These are phyloP conservation scores for Tringa solitaria DNA, from an alignment of 2,113 vertebrate species.

Conservation along the genomic window DNA sequence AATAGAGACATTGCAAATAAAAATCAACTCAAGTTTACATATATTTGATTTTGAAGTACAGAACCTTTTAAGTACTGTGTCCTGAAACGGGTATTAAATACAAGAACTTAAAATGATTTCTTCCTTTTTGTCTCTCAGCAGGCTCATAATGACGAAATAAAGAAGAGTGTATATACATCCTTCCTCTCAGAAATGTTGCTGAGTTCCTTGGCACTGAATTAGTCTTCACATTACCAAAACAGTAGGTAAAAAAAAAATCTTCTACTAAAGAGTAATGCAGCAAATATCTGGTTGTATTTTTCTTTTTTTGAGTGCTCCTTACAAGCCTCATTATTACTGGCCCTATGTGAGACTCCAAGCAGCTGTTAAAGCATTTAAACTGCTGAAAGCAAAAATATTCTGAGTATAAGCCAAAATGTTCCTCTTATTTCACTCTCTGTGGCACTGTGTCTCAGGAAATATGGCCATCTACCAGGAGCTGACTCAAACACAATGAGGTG, in stretches of 20 bases:
- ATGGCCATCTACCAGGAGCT: slow-evolving; percentile 39
- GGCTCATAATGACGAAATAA: not conserved
- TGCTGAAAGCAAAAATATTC: slow-evolving; percentile 21
- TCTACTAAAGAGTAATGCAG: not conserved
- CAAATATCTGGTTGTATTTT: not conserved
- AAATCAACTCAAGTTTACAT: not conserved
- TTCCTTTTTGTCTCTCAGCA: not conserved
- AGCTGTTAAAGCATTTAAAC: slow-evolving; percentile 15
- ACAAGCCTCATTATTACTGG: not conserved
- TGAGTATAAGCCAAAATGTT: not conserved
- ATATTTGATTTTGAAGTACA: not conserved
- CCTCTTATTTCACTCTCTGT: not conserved
- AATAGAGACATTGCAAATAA: not conserved
- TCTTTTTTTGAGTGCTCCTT: not conserved
- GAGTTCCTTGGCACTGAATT: not conserved
- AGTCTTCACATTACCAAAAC: not conserved
- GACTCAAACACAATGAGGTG: slow-evolving; percentile 55
- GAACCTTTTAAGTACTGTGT: not conserved
- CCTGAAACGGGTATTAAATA: not conserved
- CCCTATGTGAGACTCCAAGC: not conserved
- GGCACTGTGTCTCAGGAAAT: slow-evolving; percentile 25
- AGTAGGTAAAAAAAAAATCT: not conserved
- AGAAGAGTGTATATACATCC: not conserved
- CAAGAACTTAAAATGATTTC: not conserved
- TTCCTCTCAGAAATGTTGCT: not conserved